Conservation (phyloP, 2,888 invertebrate species). For the Ptycholaimellus sp. region DNA sequence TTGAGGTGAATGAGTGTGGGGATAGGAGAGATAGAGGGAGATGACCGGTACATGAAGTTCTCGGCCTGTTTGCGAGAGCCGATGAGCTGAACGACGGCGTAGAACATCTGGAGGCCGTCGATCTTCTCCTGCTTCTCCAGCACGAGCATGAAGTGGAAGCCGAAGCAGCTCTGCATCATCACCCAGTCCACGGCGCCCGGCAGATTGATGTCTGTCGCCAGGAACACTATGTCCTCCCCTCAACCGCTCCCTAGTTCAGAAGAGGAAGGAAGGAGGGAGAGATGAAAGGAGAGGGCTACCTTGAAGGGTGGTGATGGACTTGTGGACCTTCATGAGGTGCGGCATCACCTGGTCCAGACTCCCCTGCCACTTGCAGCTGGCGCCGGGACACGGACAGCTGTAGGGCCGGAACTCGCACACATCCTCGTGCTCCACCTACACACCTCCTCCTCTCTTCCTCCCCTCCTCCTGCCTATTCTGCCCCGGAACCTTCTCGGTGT, state of each 20-base stretch:
- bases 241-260: constrained; percentile 1
- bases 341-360: constrained; percentile 93
- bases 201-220: constrained; percentile 95
- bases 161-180: constrained; percentile 99
- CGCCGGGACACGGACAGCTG: constrained; percentile 95
- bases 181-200: constrained; percentile 44
- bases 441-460: no score
- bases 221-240: constrained; percentile 94
- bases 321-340: constrained; percentile 65
- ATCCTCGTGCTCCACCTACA: constrained; percentile 96
- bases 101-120: constrained; percentile 42
- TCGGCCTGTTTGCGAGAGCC: constrained; percentile 96
- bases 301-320: constrained; percentile 90
- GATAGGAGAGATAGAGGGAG: no score
- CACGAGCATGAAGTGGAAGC: constrained; percentile 96
- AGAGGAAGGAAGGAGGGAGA: not conserved
- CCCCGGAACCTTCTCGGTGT: constrained; percentile 87
- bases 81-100: constrained; percentile 90
- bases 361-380: constrained; percentile 97
- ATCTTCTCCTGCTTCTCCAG: constrained; percentile 78
- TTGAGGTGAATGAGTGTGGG: not conserved
- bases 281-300: constrained; percentile 31
- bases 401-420: constrained; percentile 86
- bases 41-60: constrained; percentile 87
- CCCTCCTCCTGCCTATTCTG: no score